phyloP scores from a whole-genome alignment of 2,113 vertebrate genomes.

The Triplophysa tibetana region DNA sequence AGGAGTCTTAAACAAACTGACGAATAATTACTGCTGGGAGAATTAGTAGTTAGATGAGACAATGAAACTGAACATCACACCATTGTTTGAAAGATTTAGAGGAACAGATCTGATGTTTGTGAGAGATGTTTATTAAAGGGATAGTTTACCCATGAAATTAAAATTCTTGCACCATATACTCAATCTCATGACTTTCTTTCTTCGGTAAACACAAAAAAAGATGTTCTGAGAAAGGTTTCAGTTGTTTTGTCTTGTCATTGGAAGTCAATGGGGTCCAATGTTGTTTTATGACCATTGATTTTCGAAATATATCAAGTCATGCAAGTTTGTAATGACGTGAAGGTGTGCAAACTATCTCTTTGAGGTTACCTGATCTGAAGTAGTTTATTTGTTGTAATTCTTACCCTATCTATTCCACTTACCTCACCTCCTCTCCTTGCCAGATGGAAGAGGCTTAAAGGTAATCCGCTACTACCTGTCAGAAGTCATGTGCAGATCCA shows the following conservation, averaged over 20 bases:
- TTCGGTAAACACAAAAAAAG: too few relatives aligned
- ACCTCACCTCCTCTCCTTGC: conserved; percentile 54
- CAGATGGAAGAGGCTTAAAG: conserved; percentile 62
- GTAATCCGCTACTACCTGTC: conserved; percentile 71
- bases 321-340: too few relatives aligned
- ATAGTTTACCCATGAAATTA: too few relatives aligned
- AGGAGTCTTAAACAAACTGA: background rate
- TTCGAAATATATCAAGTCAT: too few relatives aligned
- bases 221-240: too few relatives aligned
- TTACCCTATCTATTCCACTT: conserved; percentile 19
- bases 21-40: background rate
- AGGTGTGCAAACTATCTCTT: background rate
- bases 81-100: background rate
- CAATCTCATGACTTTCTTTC: too few relatives aligned
- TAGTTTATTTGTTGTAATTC: conserved; percentile 36
- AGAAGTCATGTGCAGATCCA: conserved; percentile 65
- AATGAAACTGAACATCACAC: too few relatives aligned
- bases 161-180: too few relatives aligned
- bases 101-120: background rate
- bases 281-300: too few relatives aligned
- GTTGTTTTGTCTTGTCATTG: too few relatives aligned
- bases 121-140: background rate
- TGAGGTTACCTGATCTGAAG: background rate
- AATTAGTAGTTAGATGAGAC: background rate
- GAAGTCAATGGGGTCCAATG: too few relatives aligned